Base-by-base conservation (phyloP, 2,113 vertebrate species). In the Burhinus oedicnemus region DNA sequence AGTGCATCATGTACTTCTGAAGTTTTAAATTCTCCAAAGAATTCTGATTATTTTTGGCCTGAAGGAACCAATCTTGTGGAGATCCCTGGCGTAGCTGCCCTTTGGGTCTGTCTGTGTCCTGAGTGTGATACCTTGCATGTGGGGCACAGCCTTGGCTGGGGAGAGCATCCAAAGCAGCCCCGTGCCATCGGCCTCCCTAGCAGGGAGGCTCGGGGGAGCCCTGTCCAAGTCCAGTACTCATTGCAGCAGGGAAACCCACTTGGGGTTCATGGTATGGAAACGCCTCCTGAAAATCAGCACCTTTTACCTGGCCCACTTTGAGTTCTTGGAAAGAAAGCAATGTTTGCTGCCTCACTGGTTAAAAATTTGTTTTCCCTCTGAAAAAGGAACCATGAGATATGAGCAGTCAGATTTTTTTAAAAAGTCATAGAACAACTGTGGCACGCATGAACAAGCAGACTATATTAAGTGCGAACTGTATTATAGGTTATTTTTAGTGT, bases 91-190 rank as follows among this genome's bases (percentile, higher is more conserved):
- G 0, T 12, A 45, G 57, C 49, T 80, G 85, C 69, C 45, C 79
- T 70, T 65, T 15, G 55, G 5, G 40, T 25, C 34, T 76, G 29
- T 54, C 60, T 51, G 29, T 2, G 5, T 68, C 83, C 57, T 6
- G 22, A 92, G 42, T 20, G 23, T 1, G 8, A 25, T 82, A 25
- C 12, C 45, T 47, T 49, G 70, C 15, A 4, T 0, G 0, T 0
- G 4, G 18, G 11, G 12, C 3, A 0, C 44, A 69, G 54, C 55
- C 8, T 10, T 3, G 11, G 21, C 21, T 49, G 47, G 65, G 58
- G 27, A 55, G 21, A 78, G 21, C 42, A 60, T 26, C 65, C 0
- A 0, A 27, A 72, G 2, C 74, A 83, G 40, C 65, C n/a, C 21
- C 1, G 0, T 29, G 42, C 25, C 54, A 21, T 38, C 19, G 32